These are phyloP conservation scores for Camelus dromedarius DNA, from an alignment of 2,113 vertebrate species.

Conservation along the genomic window DNA sequence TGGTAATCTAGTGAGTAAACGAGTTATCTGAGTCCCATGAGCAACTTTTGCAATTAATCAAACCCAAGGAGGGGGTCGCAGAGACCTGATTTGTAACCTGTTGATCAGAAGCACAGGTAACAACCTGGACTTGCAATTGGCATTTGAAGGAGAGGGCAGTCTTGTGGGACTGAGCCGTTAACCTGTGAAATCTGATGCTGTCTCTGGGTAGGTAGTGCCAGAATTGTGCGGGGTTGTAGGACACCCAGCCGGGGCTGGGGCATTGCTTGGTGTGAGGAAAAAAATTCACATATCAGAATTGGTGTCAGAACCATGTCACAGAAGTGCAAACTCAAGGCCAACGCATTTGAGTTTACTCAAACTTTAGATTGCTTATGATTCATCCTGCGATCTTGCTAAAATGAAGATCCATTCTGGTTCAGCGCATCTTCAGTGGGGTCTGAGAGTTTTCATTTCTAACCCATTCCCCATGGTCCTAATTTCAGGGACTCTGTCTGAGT, in stretches of 20 bases:
- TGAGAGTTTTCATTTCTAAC: not conserved
- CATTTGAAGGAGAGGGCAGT: not conserved
- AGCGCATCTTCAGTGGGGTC: not conserved
- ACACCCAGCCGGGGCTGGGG: not conserved
- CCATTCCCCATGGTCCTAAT: not conserved
- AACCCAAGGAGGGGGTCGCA: not conserved
- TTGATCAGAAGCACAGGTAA: not conserved
- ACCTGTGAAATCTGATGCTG: not conserved
- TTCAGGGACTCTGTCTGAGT: not conserved
- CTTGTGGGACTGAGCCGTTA: not conserved
- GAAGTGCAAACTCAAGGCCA: not conserved
- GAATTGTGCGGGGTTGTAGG: not conserved
- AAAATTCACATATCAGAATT: not conserved
- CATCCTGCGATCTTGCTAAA: not conserved
- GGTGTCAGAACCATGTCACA: not conserved
- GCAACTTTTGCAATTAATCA: not conserved
- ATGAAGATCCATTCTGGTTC: constrained; percentile 7
- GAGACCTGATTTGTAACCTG: not conserved
- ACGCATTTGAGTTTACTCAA: not conserved
- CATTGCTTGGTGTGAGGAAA: not conserved
- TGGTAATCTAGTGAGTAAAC: not conserved
- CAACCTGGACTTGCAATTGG: not conserved
- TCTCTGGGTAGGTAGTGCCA: not conserved
- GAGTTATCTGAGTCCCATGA: not conserved
- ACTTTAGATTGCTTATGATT: not conserved